phyloP scores from a whole-genome alignment of 2,113 vertebrate genomes.

The Collichthys lucidus region DNA sequence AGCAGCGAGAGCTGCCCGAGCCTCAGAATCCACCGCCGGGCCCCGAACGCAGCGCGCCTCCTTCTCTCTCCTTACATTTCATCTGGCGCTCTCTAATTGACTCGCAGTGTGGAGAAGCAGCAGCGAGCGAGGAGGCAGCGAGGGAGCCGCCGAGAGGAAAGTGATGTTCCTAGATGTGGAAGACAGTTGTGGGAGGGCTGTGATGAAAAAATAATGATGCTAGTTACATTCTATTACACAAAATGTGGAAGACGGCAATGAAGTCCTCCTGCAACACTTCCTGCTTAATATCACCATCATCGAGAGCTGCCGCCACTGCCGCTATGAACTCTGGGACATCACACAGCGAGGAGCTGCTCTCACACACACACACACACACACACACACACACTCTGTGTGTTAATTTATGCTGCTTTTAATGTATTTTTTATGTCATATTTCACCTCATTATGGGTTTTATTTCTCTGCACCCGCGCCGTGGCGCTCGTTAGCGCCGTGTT shows the following conservation, averaged over 20 bases:
- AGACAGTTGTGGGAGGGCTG: slow-evolving; percentile 73
- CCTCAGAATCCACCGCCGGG: slow-evolving; percentile 46
- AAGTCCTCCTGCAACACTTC: slow-evolving; percentile 55
- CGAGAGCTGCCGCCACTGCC: slow-evolving; percentile 34
- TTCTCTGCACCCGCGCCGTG: slow-evolving; percentile 28
- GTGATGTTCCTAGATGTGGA: slow-evolving; percentile 71
- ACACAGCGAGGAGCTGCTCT: slow-evolving; percentile 27
- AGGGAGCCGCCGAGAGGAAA: slow-evolving; percentile 40
- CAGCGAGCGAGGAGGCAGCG: slow-evolving; percentile 26
- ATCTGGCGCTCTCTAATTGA: slow-evolving; percentile 73
- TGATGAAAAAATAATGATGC: slow-evolving; percentile 81
- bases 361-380: slow-evolving; percentile 5
- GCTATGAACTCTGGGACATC: slow-evolving; percentile 62
- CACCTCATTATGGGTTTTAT: slow-evolving; percentile 63
- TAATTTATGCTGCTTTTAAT: slow-evolving; percentile 72
- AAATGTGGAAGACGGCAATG: slow-evolving; percentile 62
- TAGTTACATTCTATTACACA: slow-evolving; percentile 77
- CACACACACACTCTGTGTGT: slow-evolving; percentile 1
- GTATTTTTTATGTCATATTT: slow-evolving; percentile 72
- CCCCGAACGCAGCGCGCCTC: background rate
- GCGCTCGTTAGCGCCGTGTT: slow-evolving; percentile 40
- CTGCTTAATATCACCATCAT: slow-evolving; percentile 69
- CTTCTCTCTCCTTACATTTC: slow-evolving; percentile 17
- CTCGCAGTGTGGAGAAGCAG: slow-evolving; percentile 50
- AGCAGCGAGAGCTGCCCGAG: slow-evolving; percentile 15